These are phyloP conservation scores for Halesus radiatus DNA, from an alignment of 1,140 invertebrate genomes.

Conservation along the genomic window DNA sequence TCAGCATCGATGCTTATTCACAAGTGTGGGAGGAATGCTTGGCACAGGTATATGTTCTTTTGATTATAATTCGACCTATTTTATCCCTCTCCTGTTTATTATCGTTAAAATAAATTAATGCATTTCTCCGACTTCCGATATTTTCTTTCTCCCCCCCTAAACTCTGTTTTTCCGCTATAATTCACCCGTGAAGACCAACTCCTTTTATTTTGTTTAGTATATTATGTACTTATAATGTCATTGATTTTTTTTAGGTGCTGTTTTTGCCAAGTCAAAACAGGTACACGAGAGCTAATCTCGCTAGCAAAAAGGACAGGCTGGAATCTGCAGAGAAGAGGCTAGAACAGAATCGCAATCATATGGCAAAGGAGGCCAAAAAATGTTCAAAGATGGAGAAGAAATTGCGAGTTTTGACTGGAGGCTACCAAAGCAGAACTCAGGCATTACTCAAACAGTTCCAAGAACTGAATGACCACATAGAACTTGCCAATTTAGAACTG, in stretches of 20 bases:
- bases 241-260: conserved; percentile 74
- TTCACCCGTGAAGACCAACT: no score
- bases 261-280: conserved; percentile 90
- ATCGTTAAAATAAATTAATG: no score
- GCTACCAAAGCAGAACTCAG: conserved; percentile 79
- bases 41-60: conserved; percentile 72
- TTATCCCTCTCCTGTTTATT: no score
- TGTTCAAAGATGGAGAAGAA: conserved; percentile 99
- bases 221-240: no score
- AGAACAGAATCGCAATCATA: conserved; percentile 93
- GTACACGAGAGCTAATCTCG: conserved; percentile 94
- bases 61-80: no score
- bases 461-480: conserved; percentile 90
- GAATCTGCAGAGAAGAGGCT: conserved; percentile 94
- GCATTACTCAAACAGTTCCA: conserved; percentile 91
- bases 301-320: conserved; percentile 95
- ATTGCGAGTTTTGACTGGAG: conserved; percentile 90
- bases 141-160: no score
- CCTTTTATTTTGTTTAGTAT: no score
- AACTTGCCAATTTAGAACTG: conserved; percentile 89
- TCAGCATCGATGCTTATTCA: conserved; percentile 90
- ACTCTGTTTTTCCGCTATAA: no score
- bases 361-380: conserved; percentile 95
- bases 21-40: conserved; percentile 99
- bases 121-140: no score